Evolutionary conservation across 2,113 vertebrate species (phyloP).

Genomic region (Azemiops feae): DNA sequence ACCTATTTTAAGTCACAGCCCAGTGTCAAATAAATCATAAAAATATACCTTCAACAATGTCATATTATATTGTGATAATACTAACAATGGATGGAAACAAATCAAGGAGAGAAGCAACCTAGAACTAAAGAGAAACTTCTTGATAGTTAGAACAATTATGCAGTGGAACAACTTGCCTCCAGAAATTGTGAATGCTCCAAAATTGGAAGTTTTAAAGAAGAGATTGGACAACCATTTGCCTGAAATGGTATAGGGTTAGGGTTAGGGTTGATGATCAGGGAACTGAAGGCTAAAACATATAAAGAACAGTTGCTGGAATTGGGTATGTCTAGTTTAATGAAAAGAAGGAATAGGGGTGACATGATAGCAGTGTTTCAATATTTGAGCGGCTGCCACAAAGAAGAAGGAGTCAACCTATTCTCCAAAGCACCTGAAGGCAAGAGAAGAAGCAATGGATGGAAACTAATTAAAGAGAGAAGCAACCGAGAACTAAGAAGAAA

Average conservation of each 20-base stretch:
- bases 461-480: not conserved
- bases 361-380: no score
- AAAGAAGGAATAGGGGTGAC: no score
- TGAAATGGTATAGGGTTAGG: not conserved
- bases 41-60: conserved; percentile 21
- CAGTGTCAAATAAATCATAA: conserved; percentile 32
- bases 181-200: not conserved
- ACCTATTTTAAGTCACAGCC: conserved; percentile 33
- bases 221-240: not conserved
- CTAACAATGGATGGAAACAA: not conserved
- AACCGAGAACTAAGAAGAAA: not conserved
- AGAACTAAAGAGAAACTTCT: not conserved
- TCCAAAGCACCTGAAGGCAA: no score
- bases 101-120: not conserved
- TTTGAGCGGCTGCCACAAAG: no score
- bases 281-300: no score
- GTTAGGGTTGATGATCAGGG: no score
- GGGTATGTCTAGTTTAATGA: no score
- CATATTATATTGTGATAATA: conserved; percentile 15
- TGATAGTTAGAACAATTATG: not conserved
- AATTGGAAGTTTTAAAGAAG: not conserved
- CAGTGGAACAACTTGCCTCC: not conserved
- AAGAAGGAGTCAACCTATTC: no score
- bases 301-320: no score
- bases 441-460: not conserved